Base-by-base conservation (phyloP, 1,140 invertebrate species). In the Oryctes rhinoceros region DNA sequence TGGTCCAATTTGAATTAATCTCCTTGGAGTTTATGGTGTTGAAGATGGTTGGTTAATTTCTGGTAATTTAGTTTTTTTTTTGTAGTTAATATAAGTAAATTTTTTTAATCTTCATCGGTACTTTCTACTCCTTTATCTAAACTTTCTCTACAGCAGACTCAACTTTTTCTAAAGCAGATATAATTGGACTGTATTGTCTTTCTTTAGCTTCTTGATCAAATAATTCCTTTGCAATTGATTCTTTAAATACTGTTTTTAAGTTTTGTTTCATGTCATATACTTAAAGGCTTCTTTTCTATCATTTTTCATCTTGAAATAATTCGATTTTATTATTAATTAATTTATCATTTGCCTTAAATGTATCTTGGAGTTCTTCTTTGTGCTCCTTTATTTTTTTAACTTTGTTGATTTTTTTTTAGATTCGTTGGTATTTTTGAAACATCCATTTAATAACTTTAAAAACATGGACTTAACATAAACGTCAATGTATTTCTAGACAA, bases 91-190 rank as follows among this genome's bases (percentile, higher is more conserved):
- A 4, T 59, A 20, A 59, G 11, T n/a, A 59, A 4, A 59, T 59
- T 59, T 59, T 59, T 59, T 59, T 5, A 59, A 59, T 59, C 53
- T 59, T 59, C 13, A 59, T n/a, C n/a, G n/a, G n/a, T n/a, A n/a
- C n/a, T n/a, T n/a, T n/a, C n/a, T n/a, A n/a, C n/a, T n/a, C n/a
- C n/a, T n/a, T n/a, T n/a, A n/a, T n/a, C n/a, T 59, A 11, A 3
- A 4, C 53, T 59, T 59, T 59, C 11, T 59, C 53, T 3, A 59
- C 18, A 4, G 53, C 53, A 59, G 53, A 59, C 13, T 59, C 53
- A 59, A 59, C 53, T n/a, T 59, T 59, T 59, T 59, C 53, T 59
- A 59, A 59, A 59, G 53, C 53, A 11, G 53, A 59, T 59, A 59
- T 59, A 11, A 59, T 59, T 4, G 53, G 53, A 4, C 53, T 59